phyloP scores from a whole-genome alignment of 2,888 invertebrate species.

The Listrodromus nycthemerus region DNA sequence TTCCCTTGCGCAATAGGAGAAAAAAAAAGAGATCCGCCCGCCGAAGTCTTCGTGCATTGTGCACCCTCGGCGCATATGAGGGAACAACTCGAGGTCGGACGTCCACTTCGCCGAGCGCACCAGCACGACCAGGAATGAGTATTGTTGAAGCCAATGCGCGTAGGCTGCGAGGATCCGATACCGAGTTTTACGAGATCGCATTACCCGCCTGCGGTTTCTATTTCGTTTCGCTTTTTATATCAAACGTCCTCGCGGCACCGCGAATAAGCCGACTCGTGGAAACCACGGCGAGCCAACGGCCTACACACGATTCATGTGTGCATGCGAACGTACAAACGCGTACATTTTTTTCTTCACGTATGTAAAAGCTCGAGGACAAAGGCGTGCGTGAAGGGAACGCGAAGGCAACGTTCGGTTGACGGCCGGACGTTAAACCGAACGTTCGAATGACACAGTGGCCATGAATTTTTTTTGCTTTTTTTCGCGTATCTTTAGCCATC shows the following conservation, averaged over 20 bases:
- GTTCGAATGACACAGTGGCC: slow-evolving; percentile 54
- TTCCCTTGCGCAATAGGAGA: slow-evolving; percentile 71
- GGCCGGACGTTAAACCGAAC: slow-evolving; percentile 63
- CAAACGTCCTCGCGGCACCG: slow-evolving; percentile 9
- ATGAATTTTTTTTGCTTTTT: slow-evolving; percentile 49
- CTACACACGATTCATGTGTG: background rate
- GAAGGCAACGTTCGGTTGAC: slow-evolving; percentile 55
- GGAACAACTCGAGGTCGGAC: slow-evolving; percentile 63
- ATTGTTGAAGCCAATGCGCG: slow-evolving; percentile 17
- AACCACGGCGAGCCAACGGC: slow-evolving; percentile 1
- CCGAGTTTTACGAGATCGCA: slow-evolving; percentile 43
- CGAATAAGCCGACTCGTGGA: slow-evolving; percentile 44
- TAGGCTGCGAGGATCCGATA: slow-evolving; percentile 8
- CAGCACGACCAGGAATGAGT: background rate
- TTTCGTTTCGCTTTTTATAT: slow-evolving; percentile 23
- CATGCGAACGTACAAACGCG: background rate
- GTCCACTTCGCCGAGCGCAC: slow-evolving; percentile 59
- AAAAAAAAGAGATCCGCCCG: slow-evolving; percentile 22
- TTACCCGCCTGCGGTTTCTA: slow-evolving; percentile 42
- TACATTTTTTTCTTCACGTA: slow-evolving; percentile 1
- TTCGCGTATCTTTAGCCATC: slow-evolving; percentile 11
- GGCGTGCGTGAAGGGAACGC: slow-evolving; percentile 46
- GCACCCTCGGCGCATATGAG: slow-evolving; percentile 33
- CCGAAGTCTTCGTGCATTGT: slow-evolving; percentile 50
- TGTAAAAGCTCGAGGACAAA: slow-evolving; percentile 41